Conservation (phyloP, 1,140 invertebrate species). For the Calycopis cecrops region DNA sequence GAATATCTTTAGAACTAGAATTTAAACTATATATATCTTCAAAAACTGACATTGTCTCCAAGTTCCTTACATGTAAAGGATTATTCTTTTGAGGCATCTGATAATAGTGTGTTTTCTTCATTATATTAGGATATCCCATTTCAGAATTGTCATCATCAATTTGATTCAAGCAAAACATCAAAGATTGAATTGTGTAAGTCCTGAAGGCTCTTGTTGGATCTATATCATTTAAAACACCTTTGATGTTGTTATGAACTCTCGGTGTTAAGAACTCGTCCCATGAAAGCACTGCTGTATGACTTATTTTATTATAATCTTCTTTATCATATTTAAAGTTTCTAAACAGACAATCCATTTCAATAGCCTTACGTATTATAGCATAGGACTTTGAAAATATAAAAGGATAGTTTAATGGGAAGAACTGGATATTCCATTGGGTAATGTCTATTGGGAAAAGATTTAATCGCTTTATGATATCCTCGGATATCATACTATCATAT, state of each 20-base stretch:
- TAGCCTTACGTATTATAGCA: slow-evolving; percentile 65
- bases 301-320: slow-evolving; percentile 64
- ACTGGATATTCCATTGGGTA: slow-evolving; percentile 71
- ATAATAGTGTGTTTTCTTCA: slow-evolving; percentile 70
- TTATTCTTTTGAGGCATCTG: slow-evolving; percentile 46
- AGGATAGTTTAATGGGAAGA: slow-evolving; percentile 75
- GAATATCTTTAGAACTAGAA: slow-evolving; percentile 37
- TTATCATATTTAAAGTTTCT: slow-evolving; percentile 67
- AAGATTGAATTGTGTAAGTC: slow-evolving; percentile 45
- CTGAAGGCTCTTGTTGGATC: slow-evolving; percentile 55
- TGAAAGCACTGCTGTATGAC: slow-evolving; percentile 74
- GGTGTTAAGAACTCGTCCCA: slow-evolving; percentile 82
- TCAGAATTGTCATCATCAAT: slow-evolving; percentile 65
- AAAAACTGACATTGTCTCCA: slow-evolving; percentile 62
- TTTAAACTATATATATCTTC: slow-evolving; percentile 62
- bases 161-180: slow-evolving; percentile 69
- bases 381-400: slow-evolving; percentile 67
- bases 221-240: slow-evolving; percentile 56
- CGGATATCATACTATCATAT: slow-evolving; percentile 75
- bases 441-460: slow-evolving; percentile 72
- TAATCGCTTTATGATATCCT: slow-evolving; percentile 71
- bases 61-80: slow-evolving; percentile 55
- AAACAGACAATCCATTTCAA: slow-evolving; percentile 81
- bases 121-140: slow-evolving; percentile 61
- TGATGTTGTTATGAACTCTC: slow-evolving; percentile 71